Base-by-base conservation (phyloP, 2,888 invertebrate species). In the Sinopyrophorus schimmeli region DNA sequence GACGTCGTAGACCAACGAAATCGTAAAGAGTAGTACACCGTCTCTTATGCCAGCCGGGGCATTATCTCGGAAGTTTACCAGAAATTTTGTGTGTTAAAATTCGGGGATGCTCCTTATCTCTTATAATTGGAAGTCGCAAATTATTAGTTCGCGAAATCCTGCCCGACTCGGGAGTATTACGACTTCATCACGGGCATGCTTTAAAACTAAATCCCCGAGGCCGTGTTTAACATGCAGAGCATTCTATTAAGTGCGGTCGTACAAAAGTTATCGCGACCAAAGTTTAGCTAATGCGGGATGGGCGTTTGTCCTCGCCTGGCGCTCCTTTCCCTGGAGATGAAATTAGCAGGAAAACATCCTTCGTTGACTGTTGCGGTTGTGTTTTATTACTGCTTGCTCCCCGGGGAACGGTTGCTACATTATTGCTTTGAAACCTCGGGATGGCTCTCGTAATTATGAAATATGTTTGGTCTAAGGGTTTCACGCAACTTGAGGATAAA, bases 211-310 rank as follows among this genome's bases (percentile, higher is more conserved):
- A 55, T 47, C 55, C 38, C 50, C 42, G 39, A 40, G 42, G 43
- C 46, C 47, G 43, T 55, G 53, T 47, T 56, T 56, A 54, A 53
- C 54, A 57, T 57, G 52, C 57, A 54, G 47, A 48, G 53, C 44
- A 46, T 54, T 48, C 50, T 50, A 54, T 53, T 53, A 57, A 57
- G 47, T 53, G 54, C 54, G 57, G 54, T 55, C 50, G 54, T 50
- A 53, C 52, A 51, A 54, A 51, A 57, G 54, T 53, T 57, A 57
- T 57, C 54, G 57, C 47, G 47, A 41, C 49, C 46, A 47, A 51
- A 55, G 54, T 55, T 54, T 42, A 37, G 43, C 48, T 55, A 55
- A 55, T 55, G 55, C 42, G 48, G 50, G 41, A 42, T 44, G 46
- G 53, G 51, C 53, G 51, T 50, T 53, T 54, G 48, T 57, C 53